phyloP scores from a whole-genome alignment of 2,113 vertebrate genomes.

The Chiloscyllium plagiosum region DNA sequence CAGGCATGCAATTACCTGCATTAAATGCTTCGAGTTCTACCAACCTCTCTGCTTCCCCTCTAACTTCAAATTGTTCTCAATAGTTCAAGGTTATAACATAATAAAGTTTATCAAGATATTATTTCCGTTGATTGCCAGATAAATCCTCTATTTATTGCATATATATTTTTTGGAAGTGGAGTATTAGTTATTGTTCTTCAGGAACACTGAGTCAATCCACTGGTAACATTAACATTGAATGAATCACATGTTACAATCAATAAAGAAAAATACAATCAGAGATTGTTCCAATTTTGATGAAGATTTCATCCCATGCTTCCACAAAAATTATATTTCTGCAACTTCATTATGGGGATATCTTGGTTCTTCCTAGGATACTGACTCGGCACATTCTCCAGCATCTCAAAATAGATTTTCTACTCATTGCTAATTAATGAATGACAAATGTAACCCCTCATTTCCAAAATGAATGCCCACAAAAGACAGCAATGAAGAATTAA shows the following conservation, averaged over 20 bases:
- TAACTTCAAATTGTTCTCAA: neutral
- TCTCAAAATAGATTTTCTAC: neutral
- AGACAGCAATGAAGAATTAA: neutral
- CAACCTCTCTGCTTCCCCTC: neutral
- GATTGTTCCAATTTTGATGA: neutral
- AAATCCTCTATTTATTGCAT: neutral
- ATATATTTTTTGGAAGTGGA: neutral
- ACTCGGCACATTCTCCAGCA: neutral
- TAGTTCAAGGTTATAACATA: neutral
- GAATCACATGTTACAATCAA: neutral
- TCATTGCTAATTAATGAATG: neutral
- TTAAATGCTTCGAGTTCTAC: neutral
- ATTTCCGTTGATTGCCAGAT: neutral
- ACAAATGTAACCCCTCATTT: neutral
- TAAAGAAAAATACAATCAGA: neutral
- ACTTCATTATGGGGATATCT: neutral
- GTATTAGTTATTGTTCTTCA: neutral
- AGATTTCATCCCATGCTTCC: neutral
- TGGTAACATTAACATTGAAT: neutral
- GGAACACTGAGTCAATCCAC: neutral
- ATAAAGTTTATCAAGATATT: neutral
- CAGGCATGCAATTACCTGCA: neutral
- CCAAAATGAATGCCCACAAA: neutral
- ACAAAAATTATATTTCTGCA: neutral
- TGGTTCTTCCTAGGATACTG: neutral